Evolutionary conservation across 1,140 invertebrate species (phyloP).

Genomic region (Polypedilum vanderplanki): DNA sequence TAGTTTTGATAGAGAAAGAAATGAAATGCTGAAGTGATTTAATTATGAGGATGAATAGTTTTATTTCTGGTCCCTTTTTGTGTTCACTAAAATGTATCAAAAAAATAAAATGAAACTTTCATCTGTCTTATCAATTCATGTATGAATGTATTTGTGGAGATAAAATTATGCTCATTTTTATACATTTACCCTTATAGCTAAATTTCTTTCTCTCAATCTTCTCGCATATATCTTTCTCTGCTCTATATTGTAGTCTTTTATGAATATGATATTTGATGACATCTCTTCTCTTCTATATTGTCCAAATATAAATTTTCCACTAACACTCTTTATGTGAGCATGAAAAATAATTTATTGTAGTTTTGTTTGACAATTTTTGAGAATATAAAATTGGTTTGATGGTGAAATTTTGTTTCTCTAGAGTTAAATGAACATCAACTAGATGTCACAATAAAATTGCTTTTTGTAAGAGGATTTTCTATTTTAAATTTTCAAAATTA

Average conservation of each 20-base stretch:
- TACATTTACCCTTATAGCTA: not conserved
- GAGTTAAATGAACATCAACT: no score
- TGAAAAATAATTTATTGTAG: no score
- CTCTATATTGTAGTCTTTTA: not conserved
- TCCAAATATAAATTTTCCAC: no score
- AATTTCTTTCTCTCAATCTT: not conserved
- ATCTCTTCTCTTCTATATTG: no score
- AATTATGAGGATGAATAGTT: conserved; percentile 18
- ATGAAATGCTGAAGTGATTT: not conserved
- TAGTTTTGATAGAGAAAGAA: not conserved
- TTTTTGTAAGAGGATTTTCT: no score
- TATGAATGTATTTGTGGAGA: not conserved
- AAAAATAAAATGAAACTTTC: not conserved
- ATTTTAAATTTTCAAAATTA: no score
- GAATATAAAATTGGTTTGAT: no score
- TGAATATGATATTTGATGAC: not conserved
- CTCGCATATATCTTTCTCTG: not conserved
- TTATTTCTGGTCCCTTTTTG: conserved; percentile 6
- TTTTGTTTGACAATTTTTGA: no score
- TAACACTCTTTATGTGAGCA: no score
- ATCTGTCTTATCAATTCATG: conserved; percentile 3
- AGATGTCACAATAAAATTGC: no score
- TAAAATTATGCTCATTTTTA: conserved; percentile 1
- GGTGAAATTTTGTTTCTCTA: no score
- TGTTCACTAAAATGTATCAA: not conserved